Percentiles rank a stretch among this genome's conserved stretches.
These are phyloP conservation scores for Xiphorhynchus erythropygius DNA, from an alignment of 2,797 vertebrate genomes.

Conservation along the genomic window DNA sequence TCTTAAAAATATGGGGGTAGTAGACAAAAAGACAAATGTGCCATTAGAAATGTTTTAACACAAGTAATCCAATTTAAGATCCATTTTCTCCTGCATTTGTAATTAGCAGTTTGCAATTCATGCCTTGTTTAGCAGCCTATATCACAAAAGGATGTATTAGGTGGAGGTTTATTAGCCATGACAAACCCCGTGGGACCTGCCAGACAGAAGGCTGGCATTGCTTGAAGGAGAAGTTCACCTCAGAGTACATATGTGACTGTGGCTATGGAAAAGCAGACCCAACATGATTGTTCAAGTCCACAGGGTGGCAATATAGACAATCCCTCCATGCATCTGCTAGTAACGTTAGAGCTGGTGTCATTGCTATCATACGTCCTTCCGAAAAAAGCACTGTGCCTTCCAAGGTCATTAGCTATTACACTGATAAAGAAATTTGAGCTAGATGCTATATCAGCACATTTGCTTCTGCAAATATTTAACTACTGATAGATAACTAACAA, in stretches of 20 bases:
- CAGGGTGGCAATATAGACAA: slow-evolving; percentile 52
- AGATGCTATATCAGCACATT: not conserved
- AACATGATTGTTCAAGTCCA: not conserved
- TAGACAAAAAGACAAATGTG: not conserved
- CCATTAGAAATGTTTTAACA: not conserved
- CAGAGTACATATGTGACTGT: not conserved
- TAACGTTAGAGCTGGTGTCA: accelerated
- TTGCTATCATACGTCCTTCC: not conserved
- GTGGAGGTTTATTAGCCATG: not conserved
- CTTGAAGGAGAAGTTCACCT: not conserved
- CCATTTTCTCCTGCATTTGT: not conserved
- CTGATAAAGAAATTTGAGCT: not conserved
- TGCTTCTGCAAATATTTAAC: slow-evolving; percentile 29
- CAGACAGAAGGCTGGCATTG: not conserved
- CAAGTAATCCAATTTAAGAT: not conserved
- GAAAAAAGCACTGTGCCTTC: not conserved
- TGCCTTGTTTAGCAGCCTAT: not conserved
- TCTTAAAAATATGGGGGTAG: not conserved
- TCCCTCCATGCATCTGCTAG: accelerated
- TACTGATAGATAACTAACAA: not conserved
- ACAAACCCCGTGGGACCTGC: accelerated
- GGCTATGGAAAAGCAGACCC: accelerated
- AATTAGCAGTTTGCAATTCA: not conserved
- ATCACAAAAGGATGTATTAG: not conserved
- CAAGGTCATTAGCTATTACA: not conserved